Base-by-base conservation (phyloP, 2,113 vertebrate species). In the Apaloderma vittatum region DNA sequence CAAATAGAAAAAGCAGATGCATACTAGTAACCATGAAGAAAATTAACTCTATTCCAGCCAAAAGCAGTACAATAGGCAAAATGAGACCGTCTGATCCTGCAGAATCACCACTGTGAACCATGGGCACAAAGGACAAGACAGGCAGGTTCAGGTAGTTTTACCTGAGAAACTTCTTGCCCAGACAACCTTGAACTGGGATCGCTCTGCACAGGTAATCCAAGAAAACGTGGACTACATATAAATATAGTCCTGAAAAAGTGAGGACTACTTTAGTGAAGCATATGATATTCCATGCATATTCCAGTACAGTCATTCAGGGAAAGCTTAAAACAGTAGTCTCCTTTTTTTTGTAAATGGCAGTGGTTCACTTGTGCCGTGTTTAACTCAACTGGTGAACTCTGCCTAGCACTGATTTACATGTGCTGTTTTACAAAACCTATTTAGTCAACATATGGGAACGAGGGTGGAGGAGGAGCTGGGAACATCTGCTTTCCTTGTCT, bases 401-500 rank as follows among this genome's bases (percentile, higher is more conserved):
- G 37, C 32, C 34, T 40, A 61, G 36, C 61, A 46, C 78, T 86
- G 68, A 61, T 82, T 80, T 62, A 70, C 61, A 63, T 37, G 32
- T 70, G 81, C 68, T 82, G 46, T 37, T 80, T 90, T 68, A 90
- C 30, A 78, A 90, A 84, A 68, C 24, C 32, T 52, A 52, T 51
- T 94, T 46, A 51, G 57, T 21, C 67, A 48, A 79, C 86, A 87
- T 68, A 79, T 68, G 93, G 68, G 83, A 95, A 91, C 72, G 76
- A 83, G 85, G 37, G 79, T 29, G 11, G 34, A 89, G 80, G 89
- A 96, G 78, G 95, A 88, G 84, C n/a, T 0, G 0, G 70, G 73
- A 94, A 87, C 94, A 96, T 96, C 90, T 90, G 72, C 79, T 95
- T 93, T 93, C 54, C 95, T 88, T 93, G 79, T 95, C 89, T 89